Percentiles rank a stretch among this genome's conserved stretches.
Conservation (phyloP, 2,888 invertebrate species). For the Ectemnius cavifrons region DNA sequence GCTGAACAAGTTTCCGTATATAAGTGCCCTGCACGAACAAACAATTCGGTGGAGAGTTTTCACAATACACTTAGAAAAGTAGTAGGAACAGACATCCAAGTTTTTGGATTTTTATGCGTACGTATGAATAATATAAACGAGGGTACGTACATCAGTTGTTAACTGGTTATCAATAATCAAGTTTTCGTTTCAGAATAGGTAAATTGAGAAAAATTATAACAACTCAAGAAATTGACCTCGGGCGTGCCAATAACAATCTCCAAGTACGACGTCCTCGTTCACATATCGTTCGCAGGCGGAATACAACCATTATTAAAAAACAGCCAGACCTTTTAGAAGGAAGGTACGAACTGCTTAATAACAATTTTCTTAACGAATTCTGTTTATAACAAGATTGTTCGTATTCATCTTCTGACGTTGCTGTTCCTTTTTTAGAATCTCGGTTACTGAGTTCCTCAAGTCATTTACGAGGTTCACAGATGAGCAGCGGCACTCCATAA, state of each 20-base stretch:
- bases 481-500: background rate
- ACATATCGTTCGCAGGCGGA: background rate
- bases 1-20: too few species aligned
- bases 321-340: background rate
- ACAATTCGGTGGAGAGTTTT: too few species aligned
- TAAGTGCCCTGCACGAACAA: too few species aligned
- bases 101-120: too few species aligned
- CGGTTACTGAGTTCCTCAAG: background rate
- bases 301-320: background rate
- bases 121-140: too few species aligned
- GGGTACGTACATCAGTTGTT: background rate
- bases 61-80: too few species aligned
- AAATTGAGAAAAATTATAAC: background rate
- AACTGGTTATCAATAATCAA: background rate
- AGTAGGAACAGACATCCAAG: too few species aligned
- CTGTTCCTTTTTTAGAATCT: background rate
- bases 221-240: background rate
- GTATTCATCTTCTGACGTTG: background rate
- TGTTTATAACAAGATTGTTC: background rate
- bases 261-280: background rate
- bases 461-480: background rate
- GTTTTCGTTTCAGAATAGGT: background rate
- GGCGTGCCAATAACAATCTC: background rate
- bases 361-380: background rate
- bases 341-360: background rate